Base-by-base conservation (phyloP, 2,888 invertebrate species). In the Tubiluchus corallicola region DNA sequence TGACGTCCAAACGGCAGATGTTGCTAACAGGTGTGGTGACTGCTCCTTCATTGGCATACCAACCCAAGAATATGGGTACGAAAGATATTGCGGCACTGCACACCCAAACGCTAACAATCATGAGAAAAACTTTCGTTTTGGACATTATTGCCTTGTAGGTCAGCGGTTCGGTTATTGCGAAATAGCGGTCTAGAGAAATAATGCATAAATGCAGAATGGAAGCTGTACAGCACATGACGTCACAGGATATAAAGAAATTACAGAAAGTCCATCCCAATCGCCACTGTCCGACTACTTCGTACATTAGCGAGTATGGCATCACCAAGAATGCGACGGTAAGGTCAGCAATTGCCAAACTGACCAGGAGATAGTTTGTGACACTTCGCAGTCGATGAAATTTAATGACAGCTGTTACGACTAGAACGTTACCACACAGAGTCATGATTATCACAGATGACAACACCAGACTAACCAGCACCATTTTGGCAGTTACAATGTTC, bases 191-290 rank as follows among this genome's bases (percentile, higher is more conserved):
- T 20, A 59, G 46, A 9, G 60, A 56, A 29, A 61, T 58, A 47
- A 56, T 51, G 44, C 60, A 60, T 17, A 61, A 51, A 43, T 61
- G 61, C 5, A 60, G 53, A 18, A 61, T 59, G 17, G 60, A 60
- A 2, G 60, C 60, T 1, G 60, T 61, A 44, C 61, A 61, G 46
- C 60, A 62, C 53, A 58, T 60, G 39, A 61, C 60, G 50, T 61
- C 61, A 46, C 59, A 62, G 13, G 59, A 59, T 40, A 59, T 57
- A 58, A 57, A 61, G 38, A 61, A 53, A 49, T 61, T 57, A 45
- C 61, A 61, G 21, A 57, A 53, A 4, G 57, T 47, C 43, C 55
- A 52, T 17, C 59, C 59, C 48, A 61, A 59, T 17, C 50, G 43
- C 61, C 61, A 62, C 18, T 47, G 48, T 4, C 54, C 51, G 20